These are phyloP conservation scores for Smittia aterrima DNA, from an alignment of 2,888 invertebrate genomes.

Conservation along the genomic window DNA sequence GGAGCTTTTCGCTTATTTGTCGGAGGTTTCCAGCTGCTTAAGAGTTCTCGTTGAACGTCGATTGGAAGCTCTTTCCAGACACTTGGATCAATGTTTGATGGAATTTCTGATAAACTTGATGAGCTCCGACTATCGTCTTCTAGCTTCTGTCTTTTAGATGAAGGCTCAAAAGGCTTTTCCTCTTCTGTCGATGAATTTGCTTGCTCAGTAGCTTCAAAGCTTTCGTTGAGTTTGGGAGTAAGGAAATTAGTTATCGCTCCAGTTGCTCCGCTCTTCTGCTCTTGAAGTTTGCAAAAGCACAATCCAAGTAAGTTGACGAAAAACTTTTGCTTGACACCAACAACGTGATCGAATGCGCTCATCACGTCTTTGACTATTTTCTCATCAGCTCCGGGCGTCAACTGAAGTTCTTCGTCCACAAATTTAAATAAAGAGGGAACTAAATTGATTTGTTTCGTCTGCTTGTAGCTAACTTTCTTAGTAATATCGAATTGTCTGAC, in stretches of 20 bases:
- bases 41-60: conserved; percentile 70
- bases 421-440: conserved; percentile 63
- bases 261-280: conserved; percentile 63
- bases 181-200: neutral
- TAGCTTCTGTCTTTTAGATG: conserved; percentile 62
- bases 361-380: conserved; percentile 69
- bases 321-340: conserved; percentile 68
- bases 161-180: conserved; percentile 67
- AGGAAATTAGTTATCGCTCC: conserved; percentile 75
- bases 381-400: conserved; percentile 58
- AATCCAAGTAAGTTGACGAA: conserved; percentile 76
- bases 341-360: conserved; percentile 71
- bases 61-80: conserved; percentile 70
- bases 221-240: conserved; percentile 63
- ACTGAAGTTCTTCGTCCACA: conserved; percentile 53
- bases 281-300: conserved; percentile 78
- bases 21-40: conserved; percentile 60
- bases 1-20: no score
- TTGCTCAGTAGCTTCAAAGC: neutral
- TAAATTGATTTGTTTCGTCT: conserved; percentile 73
- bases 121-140: conserved; percentile 45
- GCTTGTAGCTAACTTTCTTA: conserved; percentile 67
- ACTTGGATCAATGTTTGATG: conserved; percentile 65
- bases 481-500: conserved; percentile 69
- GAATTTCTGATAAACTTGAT: conserved; percentile 61